A percentile compares a stretch with the other conserved stretches of the same genome.
phyloP scores from a whole-genome alignment of 2,797 vertebrate genomes.

The Pachyuromys duprasi region DNA sequence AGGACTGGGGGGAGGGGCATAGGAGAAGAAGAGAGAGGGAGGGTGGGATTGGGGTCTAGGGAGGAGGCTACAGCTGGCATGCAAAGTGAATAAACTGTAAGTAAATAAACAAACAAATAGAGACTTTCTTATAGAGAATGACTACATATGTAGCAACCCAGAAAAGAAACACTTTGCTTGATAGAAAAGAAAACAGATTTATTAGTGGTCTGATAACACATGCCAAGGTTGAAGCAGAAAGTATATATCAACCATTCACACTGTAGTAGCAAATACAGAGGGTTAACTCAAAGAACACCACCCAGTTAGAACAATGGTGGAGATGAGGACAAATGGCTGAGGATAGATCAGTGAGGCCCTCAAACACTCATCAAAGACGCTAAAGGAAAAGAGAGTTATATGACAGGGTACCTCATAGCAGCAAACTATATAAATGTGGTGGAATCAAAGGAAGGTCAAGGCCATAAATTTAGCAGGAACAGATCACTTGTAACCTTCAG shows the following conservation, averaged over 20 bases:
- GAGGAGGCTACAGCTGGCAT: too few relatives aligned
- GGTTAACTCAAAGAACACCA: not conserved
- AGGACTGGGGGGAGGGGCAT: too few relatives aligned
- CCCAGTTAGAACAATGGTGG: not conserved
- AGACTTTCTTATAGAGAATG: not conserved
- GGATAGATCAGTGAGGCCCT: not conserved
- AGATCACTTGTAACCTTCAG: not conserved
- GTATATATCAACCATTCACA: not conserved
- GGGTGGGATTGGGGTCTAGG: too few relatives aligned
- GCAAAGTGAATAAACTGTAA: too few relatives aligned
- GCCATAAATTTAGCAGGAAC: not conserved
- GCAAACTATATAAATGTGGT: slow-evolving; percentile 3
- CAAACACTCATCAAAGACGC: not conserved
- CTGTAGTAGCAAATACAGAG: not conserved
- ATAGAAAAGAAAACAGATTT: not conserved
- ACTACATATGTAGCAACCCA: not conserved
- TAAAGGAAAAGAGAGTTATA: not conserved
- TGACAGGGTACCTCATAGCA: not conserved
- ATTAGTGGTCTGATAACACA: not conserved
- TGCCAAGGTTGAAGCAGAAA: not conserved
- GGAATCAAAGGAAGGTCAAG: not conserved
- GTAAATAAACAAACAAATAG: not conserved
- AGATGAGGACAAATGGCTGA: not conserved
- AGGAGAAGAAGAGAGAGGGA: too few relatives aligned
- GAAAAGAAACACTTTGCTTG: not conserved